Percentiles rank a stretch among this genome's conserved stretches.
Conservation (phyloP, 2,797 vertebrate species). For the Hozukius guyotensis region DNA sequence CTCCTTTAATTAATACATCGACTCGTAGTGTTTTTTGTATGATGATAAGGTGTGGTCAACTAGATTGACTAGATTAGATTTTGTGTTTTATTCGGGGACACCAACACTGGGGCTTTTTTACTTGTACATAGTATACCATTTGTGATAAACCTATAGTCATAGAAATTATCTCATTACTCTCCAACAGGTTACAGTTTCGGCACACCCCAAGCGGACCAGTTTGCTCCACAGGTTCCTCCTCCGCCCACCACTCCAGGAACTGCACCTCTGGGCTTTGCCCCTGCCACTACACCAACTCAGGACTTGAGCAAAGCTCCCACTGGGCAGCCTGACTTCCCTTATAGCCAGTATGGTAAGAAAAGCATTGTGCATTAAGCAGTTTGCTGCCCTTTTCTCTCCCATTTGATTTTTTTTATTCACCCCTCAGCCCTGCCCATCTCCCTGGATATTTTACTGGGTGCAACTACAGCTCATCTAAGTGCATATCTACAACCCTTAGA, state of each 20-base stretch:
- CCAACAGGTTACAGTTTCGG: constrained; percentile 93
- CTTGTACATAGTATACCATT: background rate
- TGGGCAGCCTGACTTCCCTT: constrained; percentile 96
- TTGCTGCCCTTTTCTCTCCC: constrained; percentile 48
- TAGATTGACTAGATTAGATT: background rate
- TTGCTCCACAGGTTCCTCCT: constrained; percentile 93
- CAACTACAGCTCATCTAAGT: constrained; percentile 54
- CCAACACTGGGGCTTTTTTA: background rate
- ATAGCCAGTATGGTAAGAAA: constrained; percentile 98
- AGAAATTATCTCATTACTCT: constrained; percentile 3
- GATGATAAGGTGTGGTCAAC: background rate
- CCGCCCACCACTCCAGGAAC: constrained; percentile 94
- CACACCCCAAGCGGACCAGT: constrained; percentile 96
- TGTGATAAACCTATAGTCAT: background rate
- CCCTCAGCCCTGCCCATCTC: constrained; percentile 42
- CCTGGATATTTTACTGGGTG: constrained; percentile 42
- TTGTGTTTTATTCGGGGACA: background rate
- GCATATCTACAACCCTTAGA: constrained; percentile 43
- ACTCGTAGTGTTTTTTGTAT: background rate
- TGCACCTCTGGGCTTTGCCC: constrained; percentile 92
- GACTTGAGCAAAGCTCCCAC: constrained; percentile 97
- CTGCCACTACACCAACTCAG: constrained; percentile 95
- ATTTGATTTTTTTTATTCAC: constrained; percentile 28
- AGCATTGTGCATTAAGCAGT: constrained; percentile 39
- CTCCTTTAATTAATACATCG: background rate